Base-by-base conservation (phyloP, 2,113 vertebrate genomes). In the Nanger granti region DNA sequence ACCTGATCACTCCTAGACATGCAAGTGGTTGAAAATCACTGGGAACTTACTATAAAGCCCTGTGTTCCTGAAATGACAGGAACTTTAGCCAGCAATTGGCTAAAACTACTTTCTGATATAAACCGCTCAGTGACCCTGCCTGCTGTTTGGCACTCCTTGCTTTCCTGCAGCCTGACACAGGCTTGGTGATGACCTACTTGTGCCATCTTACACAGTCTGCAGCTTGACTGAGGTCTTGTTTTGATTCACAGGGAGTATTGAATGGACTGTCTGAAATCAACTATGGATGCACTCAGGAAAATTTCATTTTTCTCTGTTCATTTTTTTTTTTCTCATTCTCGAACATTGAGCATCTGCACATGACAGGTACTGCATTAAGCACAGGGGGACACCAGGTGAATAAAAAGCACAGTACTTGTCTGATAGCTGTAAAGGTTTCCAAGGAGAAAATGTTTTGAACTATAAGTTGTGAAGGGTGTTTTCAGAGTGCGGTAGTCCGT, bases 141-240 rank as follows among this genome's bases (percentile, higher is more conserved):
- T 26, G 13, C 84, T 66, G 1, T 37, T 28, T 18, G 31, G 6
- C 37, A 80, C 52, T 29, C 24, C 4, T 57, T n/a, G 28, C 18
- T 62, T 37, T 15, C 34, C 34, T 64, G 20, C 37, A 34, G 3
- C 26, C 73, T 73, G 85, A 76, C 59, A 59, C 22, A 28, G 12
- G 4, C 37, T 26, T 28, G 22, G 14, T 22, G 41, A 60, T 60
- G 12, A 96, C 59, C 41, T 88, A 17, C 54, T 62, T 86, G 9
- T 24, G 24, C 28, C 49, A n/a, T 79, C 31, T 93, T 55, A 76
- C 3, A 13, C 26, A 4, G 31, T 57, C 76, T 57, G 44, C 4
- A 85, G 37, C 44, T 95, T 93, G 49, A 87, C n/a, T 79, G 29
- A 90, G 11, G 52, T 80, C 89, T 97, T 96, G 15, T 31, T 96